Conservation (phyloP, 2,888 invertebrate species). For the Melanotus villosus region DNA sequence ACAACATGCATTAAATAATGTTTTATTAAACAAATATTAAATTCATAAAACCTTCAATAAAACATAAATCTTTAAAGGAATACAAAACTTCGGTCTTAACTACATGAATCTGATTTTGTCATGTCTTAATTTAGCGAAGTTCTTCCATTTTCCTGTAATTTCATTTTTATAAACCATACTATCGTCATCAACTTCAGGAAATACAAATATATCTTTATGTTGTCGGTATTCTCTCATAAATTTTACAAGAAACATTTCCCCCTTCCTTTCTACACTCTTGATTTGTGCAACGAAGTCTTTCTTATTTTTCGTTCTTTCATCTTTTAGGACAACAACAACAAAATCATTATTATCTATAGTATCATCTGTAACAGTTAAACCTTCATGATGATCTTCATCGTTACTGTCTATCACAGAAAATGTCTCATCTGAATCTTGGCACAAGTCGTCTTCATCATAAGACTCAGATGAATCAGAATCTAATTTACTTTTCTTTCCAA, state of each 20-base stretch:
- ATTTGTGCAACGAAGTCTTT: too few relatives aligned
- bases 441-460: not conserved
- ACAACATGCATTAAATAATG: too few relatives aligned
- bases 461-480: not conserved
- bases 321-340: not conserved
- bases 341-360: not conserved
- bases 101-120: too few relatives aligned
- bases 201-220: conserved; percentile 3
- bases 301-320: conserved; percentile 10
- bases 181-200: not conserved
- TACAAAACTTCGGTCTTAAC: too few relatives aligned
- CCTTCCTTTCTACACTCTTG: not conserved
- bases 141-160: not conserved
- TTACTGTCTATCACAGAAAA: not conserved
- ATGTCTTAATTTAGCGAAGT: not conserved
- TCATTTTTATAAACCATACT: not conserved
- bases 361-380: not conserved
- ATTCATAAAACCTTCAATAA: too few relatives aligned
- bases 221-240: conserved; percentile 3
- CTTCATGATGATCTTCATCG: not conserved
- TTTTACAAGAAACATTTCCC: not conserved
- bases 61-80: too few relatives aligned
- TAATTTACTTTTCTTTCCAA: too few relatives aligned
- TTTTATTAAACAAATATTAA: too few relatives aligned
- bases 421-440: not conserved